Percentiles rank a stretch among this genome's conserved stretches.
phyloP scores from a whole-genome alignment of 2,113 vertebrate genomes.

The Cettia cetti region DNA sequence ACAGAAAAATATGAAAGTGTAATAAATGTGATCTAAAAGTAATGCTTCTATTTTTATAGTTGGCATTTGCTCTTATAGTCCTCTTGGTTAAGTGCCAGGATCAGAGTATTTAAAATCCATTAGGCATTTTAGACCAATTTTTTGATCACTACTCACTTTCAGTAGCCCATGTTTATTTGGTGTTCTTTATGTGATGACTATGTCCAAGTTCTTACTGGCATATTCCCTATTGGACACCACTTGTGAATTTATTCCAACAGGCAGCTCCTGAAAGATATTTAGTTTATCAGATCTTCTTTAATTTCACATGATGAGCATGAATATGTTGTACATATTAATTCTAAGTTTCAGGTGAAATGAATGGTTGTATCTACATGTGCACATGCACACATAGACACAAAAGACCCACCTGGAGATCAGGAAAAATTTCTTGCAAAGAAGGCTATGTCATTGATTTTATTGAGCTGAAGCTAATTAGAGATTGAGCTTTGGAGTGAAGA shows the following conservation, averaged over 20 bases:
- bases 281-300: neutral
- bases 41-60: neutral
- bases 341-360: neutral
- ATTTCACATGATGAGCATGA: neutral
- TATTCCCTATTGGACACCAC: neutral
- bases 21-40: neutral
- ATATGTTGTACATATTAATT: neutral
- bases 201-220: neutral
- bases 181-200: neutral
- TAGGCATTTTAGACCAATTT: neutral
- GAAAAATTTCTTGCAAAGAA: neutral
- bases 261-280: neutral
- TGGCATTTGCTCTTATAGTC: neutral
- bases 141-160: constrained; percentile 11
- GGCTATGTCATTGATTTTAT: neutral
- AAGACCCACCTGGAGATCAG: neutral
- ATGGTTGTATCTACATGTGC: neutral
- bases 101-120: neutral
- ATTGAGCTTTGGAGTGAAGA: neutral
- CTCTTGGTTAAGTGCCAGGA: neutral
- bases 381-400: accelerated
- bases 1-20: neutral
- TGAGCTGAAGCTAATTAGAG: neutral
- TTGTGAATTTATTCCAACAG: neutral
- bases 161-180: neutral